Conservation (phyloP, 2,113 vertebrate species). For the Sakesphorus luctuosus region DNA sequence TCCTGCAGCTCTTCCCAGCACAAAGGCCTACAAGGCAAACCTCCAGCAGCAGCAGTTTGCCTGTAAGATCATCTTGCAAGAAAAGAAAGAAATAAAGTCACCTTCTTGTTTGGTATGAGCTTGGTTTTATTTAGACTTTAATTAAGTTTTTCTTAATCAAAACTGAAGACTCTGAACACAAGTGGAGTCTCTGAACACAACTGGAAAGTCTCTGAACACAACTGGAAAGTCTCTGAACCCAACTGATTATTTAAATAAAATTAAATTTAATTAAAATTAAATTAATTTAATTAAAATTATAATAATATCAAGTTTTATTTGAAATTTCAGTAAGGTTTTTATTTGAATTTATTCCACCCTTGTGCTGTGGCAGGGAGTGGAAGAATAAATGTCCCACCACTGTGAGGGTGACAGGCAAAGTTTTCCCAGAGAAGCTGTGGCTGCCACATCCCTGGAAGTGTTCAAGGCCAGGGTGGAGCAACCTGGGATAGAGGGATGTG, state of each 20-base stretch:
- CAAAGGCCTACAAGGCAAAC: not conserved
- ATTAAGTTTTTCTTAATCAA: too few relatives aligned
- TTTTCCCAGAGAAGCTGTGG: not conserved
- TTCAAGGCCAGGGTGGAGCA: not conserved
- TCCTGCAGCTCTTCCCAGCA: not conserved
- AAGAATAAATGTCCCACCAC: not conserved
- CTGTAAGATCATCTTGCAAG: not conserved
- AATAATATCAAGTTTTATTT: too few relatives aligned
- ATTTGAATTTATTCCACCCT: not conserved
- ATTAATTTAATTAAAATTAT: too few relatives aligned
- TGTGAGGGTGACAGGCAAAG: not conserved
- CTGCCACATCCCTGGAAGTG: not conserved
- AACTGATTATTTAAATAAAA: too few relatives aligned
- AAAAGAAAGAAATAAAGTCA: not conserved
- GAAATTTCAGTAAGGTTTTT: too few relatives aligned
- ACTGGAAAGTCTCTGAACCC: too few relatives aligned
- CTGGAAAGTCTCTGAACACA: too few relatives aligned
- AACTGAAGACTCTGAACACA: too few relatives aligned
- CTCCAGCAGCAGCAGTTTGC: too few relatives aligned
- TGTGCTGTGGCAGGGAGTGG: not conserved
- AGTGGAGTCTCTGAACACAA: too few relatives aligned
- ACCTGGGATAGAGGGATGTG: not conserved
- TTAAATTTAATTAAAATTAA: too few relatives aligned
- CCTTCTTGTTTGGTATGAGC: not conserved
- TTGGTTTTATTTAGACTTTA: not conserved